Base-by-base conservation (phyloP, 2,888 invertebrate species). In the Smittia aterrima region DNA sequence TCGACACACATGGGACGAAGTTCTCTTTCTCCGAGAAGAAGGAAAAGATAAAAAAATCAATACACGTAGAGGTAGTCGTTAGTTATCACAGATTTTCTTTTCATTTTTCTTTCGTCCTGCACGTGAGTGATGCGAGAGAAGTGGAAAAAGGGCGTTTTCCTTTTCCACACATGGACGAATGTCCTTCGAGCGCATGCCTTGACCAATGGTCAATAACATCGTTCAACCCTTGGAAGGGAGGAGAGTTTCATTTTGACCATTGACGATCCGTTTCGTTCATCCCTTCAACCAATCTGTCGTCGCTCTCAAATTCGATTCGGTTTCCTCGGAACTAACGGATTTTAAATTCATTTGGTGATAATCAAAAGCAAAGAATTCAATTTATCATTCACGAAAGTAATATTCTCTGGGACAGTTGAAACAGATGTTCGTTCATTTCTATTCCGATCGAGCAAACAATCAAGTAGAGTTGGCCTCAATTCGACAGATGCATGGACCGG, bases 151-250 rank as follows among this genome's bases (percentile, higher is more conserved):
- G 58, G 70, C 70, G 70, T 70, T 70, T 54, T 62, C 72, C 22
- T 54, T 53, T 71, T 72, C 40, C 66, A 66, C 40, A 40, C 25
- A 70, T 54, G 54, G 54, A 70, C 70, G 41, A 72, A 72, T 72
- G 62, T 72, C 72, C 72, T 72, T 58, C 13, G 16, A n/a, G 72
- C 72, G 72, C 72, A 72, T 72, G 72, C 27, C 58, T 72, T 72
- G 72, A 72, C 72, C 72, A 72, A 62, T 72, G 72, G 72, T 72
- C 72, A 72, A 18, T 13, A 20, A 68, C 20, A 27, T 47, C 25
- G 16, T 53, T 27, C 27, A 20, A 54, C 40, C 38, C 53, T 54
- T 16, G 41, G 20, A 62, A 32, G 72, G 58, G 32, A 38, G 71
- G 72, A 53, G 62, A 62, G 27, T 9, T 13, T 4, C 2, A 13